A percentile compares a stretch with the other conserved stretches of the same genome.
These are phyloP conservation scores for Myripristis murdjan DNA, from an alignment of 2,797 vertebrate species.

Conservation along the genomic window DNA sequence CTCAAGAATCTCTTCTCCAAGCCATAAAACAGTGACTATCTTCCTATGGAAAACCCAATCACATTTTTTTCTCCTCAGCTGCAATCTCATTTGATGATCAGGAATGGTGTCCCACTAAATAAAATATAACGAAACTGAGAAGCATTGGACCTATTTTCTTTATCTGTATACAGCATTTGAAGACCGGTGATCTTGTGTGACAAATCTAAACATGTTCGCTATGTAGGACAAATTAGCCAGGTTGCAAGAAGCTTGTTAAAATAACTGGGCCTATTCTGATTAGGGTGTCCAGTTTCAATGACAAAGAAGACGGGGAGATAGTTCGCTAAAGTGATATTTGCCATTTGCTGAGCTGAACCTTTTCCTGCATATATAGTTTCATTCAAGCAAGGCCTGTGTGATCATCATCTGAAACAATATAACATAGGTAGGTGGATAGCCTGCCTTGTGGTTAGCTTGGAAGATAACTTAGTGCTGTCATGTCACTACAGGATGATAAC, in stretches of 20 bases:
- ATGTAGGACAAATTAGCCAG: background rate
- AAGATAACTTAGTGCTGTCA: slow-evolving; percentile 3
- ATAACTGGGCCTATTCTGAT: background rate
- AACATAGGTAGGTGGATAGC: slow-evolving; percentile 1
- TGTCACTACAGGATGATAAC: slow-evolving; percentile 13
- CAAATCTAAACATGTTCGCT: background rate
- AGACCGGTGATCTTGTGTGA: background rate
- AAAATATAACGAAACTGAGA: background rate
- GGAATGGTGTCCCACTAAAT: background rate
- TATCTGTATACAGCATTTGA: background rate
- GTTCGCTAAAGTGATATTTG: background rate
- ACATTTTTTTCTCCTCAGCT: background rate
- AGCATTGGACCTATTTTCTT: background rate
- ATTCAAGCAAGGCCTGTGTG: slow-evolving; percentile 30
- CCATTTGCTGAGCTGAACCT: background rate
- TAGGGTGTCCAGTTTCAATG: background rate
- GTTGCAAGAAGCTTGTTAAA: background rate
- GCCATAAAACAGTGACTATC: background rate
- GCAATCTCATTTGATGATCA: background rate
- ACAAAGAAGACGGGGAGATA: background rate
- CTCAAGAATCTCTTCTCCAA: background rate
- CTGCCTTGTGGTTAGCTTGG: slow-evolving; percentile 4
- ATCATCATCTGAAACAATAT: slow-evolving; percentile 9
- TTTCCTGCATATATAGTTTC: slow-evolving; percentile 7
- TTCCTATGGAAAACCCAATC: background rate